Conservation (phyloP, 1,140 invertebrate genomes). For the Sminthurinus signatus region DNA sequence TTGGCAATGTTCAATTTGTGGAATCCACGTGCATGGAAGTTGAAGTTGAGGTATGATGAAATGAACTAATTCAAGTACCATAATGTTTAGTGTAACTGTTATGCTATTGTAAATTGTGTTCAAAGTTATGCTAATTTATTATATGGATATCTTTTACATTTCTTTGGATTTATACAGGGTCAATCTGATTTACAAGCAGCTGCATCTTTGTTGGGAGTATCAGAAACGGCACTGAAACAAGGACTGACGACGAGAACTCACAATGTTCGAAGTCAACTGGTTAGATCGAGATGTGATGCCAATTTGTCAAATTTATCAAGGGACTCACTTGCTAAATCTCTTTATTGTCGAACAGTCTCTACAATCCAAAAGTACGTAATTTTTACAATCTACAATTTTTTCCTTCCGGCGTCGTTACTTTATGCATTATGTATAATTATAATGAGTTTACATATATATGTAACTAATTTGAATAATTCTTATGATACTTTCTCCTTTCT, state of each 20-base stretch:
- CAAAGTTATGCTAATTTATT: neutral
- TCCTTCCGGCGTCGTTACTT: too few relatives aligned
- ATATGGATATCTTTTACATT: conserved; percentile 1
- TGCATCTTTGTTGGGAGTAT: conserved; percentile 72
- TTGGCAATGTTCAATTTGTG: conserved; percentile 85
- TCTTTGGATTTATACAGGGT: conserved; percentile 23
- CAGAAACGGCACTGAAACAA: conserved; percentile 64
- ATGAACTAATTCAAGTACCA: too few relatives aligned
- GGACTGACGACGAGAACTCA: conserved; percentile 78
- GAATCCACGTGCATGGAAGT: conserved; percentile 62
- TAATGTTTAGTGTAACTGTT: too few relatives aligned
- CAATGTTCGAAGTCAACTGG: conserved; percentile 71
- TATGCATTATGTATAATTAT: too few relatives aligned
- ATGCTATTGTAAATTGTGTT: conserved; percentile 8
- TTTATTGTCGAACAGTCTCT: conserved; percentile 90
- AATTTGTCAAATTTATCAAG: conserved; percentile 78
- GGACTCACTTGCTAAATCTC: conserved; percentile 82
- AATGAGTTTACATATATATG: too few relatives aligned
- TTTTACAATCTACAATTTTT: too few relatives aligned
- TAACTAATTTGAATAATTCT: too few relatives aligned
- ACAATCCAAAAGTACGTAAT: too few relatives aligned
- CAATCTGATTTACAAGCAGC: conserved; percentile 74
- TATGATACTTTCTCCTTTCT: too few relatives aligned
- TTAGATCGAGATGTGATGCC: conserved; percentile 74
- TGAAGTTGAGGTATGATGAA: conserved; percentile 55